Base-by-base conservation (phyloP, 2,113 vertebrate genomes). In the Lagenorhynchus albirostris region DNA sequence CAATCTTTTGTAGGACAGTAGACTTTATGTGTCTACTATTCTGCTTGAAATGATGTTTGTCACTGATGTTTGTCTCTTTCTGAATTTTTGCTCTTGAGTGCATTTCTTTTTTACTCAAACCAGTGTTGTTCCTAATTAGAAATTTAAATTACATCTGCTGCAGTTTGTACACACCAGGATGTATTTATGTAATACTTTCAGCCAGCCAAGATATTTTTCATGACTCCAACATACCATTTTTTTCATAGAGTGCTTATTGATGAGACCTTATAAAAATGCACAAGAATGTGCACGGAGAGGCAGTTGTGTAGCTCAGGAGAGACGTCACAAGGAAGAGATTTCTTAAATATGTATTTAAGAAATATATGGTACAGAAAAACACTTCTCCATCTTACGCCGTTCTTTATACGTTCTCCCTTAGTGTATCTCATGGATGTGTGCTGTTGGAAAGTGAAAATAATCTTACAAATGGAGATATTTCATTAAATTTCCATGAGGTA, bases 401-500 rank as follows among this genome's bases (percentile, higher is more conserved):
- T 94, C 91, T 94, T 77, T 53, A 26, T 60, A 20, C 36, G 15
- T 47, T 50, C 33, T 83, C n/a, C 26, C 76, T 92, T 18, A 44
- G 31, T 94, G 14, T 68, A 12, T 82, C n/a, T 90, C 82, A 83
- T 11, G 62, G 91, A 95, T 76, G 77, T 97, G 92, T 36, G 44
- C 63, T 82, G n/a, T 93, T 97, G 82, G 95, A 95, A 98, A 97
- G 95, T 97, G 97, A 77, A 95, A 94, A 92, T 90, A 92, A 95
- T 98, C 94, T 97, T 96, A 89, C 55, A 87, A 87, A 96, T 96
- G 81, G 50, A 67, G 81, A 87, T 38, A 87, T 89, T 97, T 98
- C 92, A 94, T 98, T 98, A 98, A 98, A 98, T 98, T 97, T 97
- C 98, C 96, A 77, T 96, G 95, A 98, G 96, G 93, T 97, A 98